Evolutionary conservation across 2,113 vertebrate genomes (phyloP).

Genomic region (Varanus salvator): DNA sequence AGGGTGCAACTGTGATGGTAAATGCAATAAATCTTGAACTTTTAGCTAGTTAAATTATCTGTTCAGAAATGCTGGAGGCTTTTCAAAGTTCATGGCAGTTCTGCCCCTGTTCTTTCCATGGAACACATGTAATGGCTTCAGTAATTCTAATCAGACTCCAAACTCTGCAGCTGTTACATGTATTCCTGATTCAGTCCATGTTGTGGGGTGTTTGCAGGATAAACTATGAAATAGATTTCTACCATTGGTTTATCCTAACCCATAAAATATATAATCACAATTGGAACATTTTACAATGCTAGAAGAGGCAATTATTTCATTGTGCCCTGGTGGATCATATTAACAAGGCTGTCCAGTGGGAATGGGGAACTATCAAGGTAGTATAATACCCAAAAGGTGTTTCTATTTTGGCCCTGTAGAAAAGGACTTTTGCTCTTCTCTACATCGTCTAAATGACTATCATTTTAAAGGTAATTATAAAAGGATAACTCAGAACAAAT

Average conservation of each 20-base stretch:
- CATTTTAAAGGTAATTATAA: background rate
- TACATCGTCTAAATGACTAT: background rate
- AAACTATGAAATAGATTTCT: too few relatives aligned
- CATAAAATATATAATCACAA: background rate
- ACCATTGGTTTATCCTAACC: background rate
- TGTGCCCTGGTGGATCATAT: background rate
- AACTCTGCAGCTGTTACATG: accelerated
- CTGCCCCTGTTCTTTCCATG: accelerated
- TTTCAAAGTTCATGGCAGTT: background rate
- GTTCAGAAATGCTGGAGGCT: background rate
- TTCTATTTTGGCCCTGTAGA: background rate
- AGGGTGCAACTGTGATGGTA: constrained; percentile 9
- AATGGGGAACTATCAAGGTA: too few relatives aligned
- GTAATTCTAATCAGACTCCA: background rate
- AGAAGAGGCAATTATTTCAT: background rate
- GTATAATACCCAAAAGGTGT: background rate
- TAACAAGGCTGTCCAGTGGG: background rate
- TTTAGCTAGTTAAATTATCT: constrained; percentile 10
- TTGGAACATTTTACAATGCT: background rate
- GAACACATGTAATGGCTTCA: background rate
- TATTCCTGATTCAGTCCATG: background rate
- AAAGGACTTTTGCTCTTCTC: background rate
- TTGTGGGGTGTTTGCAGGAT: too few relatives aligned
- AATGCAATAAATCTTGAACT: background rate
- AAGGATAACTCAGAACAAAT: background rate